A percentile compares a stretch with the other conserved stretches of the same genome.
phyloP scores from a whole-genome alignment of 1,140 invertebrate species.

The Dendroctonus valens region DNA sequence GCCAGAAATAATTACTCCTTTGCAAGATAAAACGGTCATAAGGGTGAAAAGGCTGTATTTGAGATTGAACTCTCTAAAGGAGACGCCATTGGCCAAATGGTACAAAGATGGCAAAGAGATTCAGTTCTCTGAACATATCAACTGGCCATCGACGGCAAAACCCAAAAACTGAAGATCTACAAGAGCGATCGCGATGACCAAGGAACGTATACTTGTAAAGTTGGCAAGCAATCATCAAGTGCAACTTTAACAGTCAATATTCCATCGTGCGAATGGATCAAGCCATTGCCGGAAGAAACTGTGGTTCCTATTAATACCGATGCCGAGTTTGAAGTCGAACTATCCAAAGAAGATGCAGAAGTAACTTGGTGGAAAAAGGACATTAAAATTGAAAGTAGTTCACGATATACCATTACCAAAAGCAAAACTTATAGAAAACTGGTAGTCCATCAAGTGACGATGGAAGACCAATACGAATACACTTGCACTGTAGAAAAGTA shows the following conservation, averaged over 20 bases:
- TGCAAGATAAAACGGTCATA: conserved; percentile 76
- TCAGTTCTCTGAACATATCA: conserved; percentile 87
- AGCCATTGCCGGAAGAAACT: conserved; percentile 75
- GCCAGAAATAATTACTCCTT: conserved; percentile 78
- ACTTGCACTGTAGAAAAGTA: conserved; percentile 63
- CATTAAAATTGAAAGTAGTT: conserved; percentile 65
- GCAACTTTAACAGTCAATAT: conserved; percentile 77
- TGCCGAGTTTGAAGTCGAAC: conserved; percentile 76
- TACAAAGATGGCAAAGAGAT: conserved; percentile 86
- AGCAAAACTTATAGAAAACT: conserved; percentile 73
- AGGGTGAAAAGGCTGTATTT: conserved; percentile 80
- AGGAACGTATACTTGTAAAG: conserved; percentile 78
- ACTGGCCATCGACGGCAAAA: conserved; percentile 87
- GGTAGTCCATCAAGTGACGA: conserved; percentile 76
- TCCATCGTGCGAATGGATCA: conserved; percentile 74
- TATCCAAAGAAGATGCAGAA: conserved; percentile 73
- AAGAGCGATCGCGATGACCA: conserved; percentile 72
- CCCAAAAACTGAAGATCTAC: conserved; percentile 83
- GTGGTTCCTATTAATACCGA: conserved; percentile 71
- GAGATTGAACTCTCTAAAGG: conserved; percentile 89
- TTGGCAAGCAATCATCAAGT: conserved; percentile 71
- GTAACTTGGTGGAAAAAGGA: conserved; percentile 84
- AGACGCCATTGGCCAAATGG: conserved; percentile 87
- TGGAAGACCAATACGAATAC: conserved; percentile 84
- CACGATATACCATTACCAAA: conserved; percentile 70